phyloP scores from a whole-genome alignment of 2,113 vertebrate genomes.

The Ammodytes marinus region DNA sequence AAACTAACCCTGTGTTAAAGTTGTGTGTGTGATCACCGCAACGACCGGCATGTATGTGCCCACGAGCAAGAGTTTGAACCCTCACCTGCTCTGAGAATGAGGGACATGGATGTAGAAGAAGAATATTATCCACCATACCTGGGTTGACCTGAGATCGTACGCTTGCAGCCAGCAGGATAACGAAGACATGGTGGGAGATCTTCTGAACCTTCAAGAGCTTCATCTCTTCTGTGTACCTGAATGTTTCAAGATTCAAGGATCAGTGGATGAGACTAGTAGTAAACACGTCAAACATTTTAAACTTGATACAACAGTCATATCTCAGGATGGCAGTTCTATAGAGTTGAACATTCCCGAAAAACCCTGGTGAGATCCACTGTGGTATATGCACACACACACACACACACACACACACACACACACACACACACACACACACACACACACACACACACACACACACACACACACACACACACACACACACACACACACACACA shows the following conservation, averaged over 20 bases:
- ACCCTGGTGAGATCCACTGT: neutral
- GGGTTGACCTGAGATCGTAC: slow-evolving; percentile 79
- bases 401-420: slow-evolving; percentile 56
- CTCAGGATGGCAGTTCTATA: neutral
- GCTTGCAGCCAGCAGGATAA: slow-evolving; percentile 61
- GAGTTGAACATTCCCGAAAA: neutral
- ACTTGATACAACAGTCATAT: neutral
- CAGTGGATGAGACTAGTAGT: neutral
- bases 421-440: slow-evolving; percentile 56
- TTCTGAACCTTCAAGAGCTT: slow-evolving; percentile 54
- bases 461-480: slow-evolving; percentile 56
- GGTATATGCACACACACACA: slow-evolving; percentile 45
- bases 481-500: slow-evolving; percentile 56
- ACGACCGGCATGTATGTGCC: neutral
- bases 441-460: slow-evolving; percentile 56
- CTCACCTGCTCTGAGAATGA: neutral
- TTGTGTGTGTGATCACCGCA: neutral
- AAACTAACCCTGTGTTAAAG: neutral
- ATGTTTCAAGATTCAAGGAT: slow-evolving; percentile 7
- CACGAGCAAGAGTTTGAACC: neutral
- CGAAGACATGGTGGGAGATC: slow-evolving; percentile 34
- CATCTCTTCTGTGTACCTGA: slow-evolving; percentile 48
- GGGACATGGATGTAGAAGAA: neutral
- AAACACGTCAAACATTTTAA: neutral
- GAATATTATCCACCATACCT: slow-evolving; percentile 57